Evolutionary conservation across 1,140 invertebrate species (phyloP).

Genomic region (Drosophila lacteicornis): DNA sequence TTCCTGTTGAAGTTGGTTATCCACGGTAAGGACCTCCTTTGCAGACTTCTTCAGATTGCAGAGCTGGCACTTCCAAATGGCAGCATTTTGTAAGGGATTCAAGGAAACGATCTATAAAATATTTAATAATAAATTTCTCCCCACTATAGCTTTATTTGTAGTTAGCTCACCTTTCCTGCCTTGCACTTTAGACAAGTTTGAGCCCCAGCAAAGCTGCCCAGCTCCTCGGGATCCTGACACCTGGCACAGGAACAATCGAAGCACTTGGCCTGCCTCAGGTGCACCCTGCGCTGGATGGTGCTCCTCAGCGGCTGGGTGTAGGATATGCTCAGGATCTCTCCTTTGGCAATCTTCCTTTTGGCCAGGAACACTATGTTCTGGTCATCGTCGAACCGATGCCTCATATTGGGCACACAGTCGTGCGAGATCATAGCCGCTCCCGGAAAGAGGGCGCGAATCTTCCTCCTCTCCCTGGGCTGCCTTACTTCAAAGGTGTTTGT

Average conservation of each 20-base stretch:
- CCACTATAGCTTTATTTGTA: background rate
- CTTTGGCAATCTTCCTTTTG: conserved; percentile 88
- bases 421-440: conserved; percentile 88
- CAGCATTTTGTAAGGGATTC: conserved; percentile 87
- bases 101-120: conserved; percentile 85
- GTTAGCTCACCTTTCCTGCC: conserved; percentile 77
- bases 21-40: conserved; percentile 87
- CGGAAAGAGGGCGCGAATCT: conserved; percentile 87
- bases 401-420: conserved; percentile 88
- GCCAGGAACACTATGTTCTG: conserved; percentile 86
- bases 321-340: conserved; percentile 87
- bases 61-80: conserved; percentile 88
- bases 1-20: conserved; percentile 87
- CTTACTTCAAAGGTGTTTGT: conserved; percentile 89
- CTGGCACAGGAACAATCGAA: conserved; percentile 88
- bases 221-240: conserved; percentile 88
- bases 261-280: conserved; percentile 88
- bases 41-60: conserved; percentile 86
- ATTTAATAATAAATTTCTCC: rapidly evolving
- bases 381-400: conserved; percentile 87
- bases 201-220: conserved; percentile 87
- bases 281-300: conserved; percentile 87
- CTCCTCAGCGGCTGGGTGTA: conserved; percentile 89
- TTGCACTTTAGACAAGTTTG: conserved; percentile 88
- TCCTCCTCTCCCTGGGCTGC: conserved; percentile 84